Conservation (phyloP, 1,140 invertebrate species). For the Meteorus sp. region DNA sequence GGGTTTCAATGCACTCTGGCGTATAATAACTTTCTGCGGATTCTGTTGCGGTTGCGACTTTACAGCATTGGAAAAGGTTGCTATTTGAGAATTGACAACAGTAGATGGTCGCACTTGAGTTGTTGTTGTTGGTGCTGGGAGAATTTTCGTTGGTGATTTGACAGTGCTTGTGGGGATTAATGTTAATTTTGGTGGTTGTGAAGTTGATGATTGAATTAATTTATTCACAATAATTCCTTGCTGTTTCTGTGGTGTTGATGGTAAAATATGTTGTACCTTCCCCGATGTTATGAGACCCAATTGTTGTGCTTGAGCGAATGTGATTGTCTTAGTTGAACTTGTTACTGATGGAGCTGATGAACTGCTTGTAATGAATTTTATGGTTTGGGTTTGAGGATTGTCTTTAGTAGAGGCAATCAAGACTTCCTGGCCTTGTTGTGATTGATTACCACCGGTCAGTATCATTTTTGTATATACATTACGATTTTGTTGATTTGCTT, state of each 20-base stretch:
- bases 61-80: conserved; percentile 42
- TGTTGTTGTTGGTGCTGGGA: conserved; percentile 64
- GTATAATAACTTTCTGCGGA: conserved; percentile 63
- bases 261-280: conserved; percentile 62
- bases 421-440: conserved; percentile 47
- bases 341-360: conserved; percentile 39
- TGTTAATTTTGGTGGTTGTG: conserved; percentile 51
- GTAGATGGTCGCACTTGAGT: conserved; percentile 51
- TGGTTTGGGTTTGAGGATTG: conserved; percentile 43
- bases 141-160: conserved; percentile 70
- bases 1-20: conserved; percentile 56
- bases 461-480: conserved; percentile 66
- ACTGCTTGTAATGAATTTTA: conserved; percentile 51
- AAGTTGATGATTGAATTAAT: conserved; percentile 50
- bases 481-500: conserved; percentile 43
- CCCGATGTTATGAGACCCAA: conserved; percentile 64
- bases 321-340: conserved; percentile 70
- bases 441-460: conserved; percentile 59
- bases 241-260: conserved; percentile 53
- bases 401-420: conserved; percentile 51
- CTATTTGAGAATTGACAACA: conserved; percentile 44
- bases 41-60: conserved; percentile 58
- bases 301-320: conserved; percentile 69
- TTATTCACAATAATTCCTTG: conserved; percentile 60
- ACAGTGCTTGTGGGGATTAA: conserved; percentile 53